A percentile compares a stretch with the other conserved stretches of the same genome.
phyloP scores from a whole-genome alignment of 2,888 invertebrate species.

The Formica aserva region DNA sequence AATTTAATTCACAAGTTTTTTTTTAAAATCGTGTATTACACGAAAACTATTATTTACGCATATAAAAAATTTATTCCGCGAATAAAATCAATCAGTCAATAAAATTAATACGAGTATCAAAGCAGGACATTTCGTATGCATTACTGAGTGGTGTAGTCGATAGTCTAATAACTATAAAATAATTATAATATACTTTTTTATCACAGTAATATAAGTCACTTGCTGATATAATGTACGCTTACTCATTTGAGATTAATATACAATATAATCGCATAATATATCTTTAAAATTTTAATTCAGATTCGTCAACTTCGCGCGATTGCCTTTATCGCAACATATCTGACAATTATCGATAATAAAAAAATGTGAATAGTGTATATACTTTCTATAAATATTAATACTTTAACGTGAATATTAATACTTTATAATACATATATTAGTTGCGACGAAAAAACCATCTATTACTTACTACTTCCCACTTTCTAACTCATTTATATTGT shows the following conservation, averaged over 20 bases:
- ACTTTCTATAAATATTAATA: constrained; percentile 41
- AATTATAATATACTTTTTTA: constrained; percentile 28
- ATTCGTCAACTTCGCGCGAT: not conserved
- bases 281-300: not conserved
- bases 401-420: constrained; percentile 1
- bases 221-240: not conserved
- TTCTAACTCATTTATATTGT: not conserved
- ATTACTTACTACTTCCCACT: not conserved
- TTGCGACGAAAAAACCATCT: not conserved
- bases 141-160: not conserved
- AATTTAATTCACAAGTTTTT: not conserved
- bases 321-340: not conserved
- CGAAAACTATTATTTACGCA: not conserved
- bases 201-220: constrained; percentile 49
- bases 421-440: not conserved
- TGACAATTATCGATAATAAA: not conserved
- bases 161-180: constrained; percentile 6
- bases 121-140: not conserved
- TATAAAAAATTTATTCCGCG: not conserved
- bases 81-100: not conserved
- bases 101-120: constrained; percentile 15
- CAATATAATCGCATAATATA: not conserved
- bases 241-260: not conserved
- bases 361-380: not conserved
- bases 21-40: not conserved